Evolutionary conservation across 2,888 invertebrate genomes (phyloP).

Genomic region (Papilio elwesi): DNA sequence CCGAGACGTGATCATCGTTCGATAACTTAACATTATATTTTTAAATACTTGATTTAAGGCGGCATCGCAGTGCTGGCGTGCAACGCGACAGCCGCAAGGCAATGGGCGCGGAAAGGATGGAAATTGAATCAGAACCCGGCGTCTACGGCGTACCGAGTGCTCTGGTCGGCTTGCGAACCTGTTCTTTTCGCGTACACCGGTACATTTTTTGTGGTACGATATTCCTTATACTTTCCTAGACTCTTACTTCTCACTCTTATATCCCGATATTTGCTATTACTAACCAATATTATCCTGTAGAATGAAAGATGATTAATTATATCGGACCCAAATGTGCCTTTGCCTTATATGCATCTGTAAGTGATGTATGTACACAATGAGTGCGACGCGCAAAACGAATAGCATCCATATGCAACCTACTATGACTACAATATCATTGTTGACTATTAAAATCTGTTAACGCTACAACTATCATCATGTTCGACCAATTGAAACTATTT

Average conservation of each 20-base stretch:
- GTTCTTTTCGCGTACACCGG: slow-evolving; percentile 74
- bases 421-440: slow-evolving; percentile 15
- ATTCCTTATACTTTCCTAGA: neutral
- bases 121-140: slow-evolving; percentile 73
- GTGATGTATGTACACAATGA: slow-evolving; percentile 6
- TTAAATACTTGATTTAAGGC: slow-evolving; percentile 53
- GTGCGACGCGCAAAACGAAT: neutral
- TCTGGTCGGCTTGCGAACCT: slow-evolving; percentile 74
- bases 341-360: neutral
- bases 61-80: slow-evolving; percentile 75
- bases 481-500: slow-evolving; percentile 35
- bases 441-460: slow-evolving; percentile 9
- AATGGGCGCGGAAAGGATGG: slow-evolving; percentile 72
- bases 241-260: neutral
- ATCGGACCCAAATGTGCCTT: neutral
- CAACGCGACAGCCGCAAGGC: slow-evolving; percentile 71
- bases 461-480: slow-evolving; percentile 1
- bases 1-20: no score
- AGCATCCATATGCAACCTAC: neutral
- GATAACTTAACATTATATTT: neutral
- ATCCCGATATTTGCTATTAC: no score
- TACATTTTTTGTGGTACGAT: slow-evolving; percentile 71
- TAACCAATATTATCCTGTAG: neutral
- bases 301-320: neutral
- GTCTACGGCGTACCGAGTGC: slow-evolving; percentile 69